Evolutionary conservation across 2,888 invertebrate species (phyloP).

Genomic region (Anorthoa munda): DNA sequence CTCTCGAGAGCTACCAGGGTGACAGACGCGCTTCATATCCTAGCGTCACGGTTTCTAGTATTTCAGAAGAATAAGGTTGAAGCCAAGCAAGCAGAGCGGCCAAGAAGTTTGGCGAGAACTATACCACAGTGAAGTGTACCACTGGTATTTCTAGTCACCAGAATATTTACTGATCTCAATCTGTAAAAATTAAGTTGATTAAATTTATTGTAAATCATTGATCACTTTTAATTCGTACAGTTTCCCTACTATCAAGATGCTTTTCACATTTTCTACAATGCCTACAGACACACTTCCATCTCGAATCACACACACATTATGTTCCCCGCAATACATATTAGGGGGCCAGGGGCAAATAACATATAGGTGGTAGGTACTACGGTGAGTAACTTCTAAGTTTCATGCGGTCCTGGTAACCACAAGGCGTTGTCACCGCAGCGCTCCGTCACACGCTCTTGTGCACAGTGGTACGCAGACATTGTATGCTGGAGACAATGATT

Average conservation of each 20-base stretch:
- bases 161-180: no score
- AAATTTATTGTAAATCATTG: no score
- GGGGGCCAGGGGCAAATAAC: slow-evolving; percentile 2
- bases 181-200: no score
- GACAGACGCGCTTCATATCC: slow-evolving; percentile 4
- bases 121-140: no score
- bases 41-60: slow-evolving; percentile 18
- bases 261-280: neutral
- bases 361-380: slow-evolving; percentile 16
- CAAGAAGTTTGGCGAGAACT: no score
- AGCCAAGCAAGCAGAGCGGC: no score
- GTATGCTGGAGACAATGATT: slow-evolving; percentile 4
- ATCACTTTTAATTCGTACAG: no score
- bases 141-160: no score
- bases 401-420: slow-evolving; percentile 54
- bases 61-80: slow-evolving; percentile 10
- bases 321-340: slow-evolving; percentile 17
- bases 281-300: neutral
- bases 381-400: slow-evolving; percentile 66
- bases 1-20: slow-evolving; percentile 11
- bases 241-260: neutral
- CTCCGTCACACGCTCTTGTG: slow-evolving; percentile 62
- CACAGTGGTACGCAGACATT: slow-evolving; percentile 16
- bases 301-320: neutral
- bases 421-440: slow-evolving; percentile 66